Percentiles rank a stretch among this genome's conserved stretches.
Evolutionary conservation across 30 jellyfish, hydroid and myxozoan genomes (phyloP).

Genomic region (Catostylus mosaicus): DNA sequence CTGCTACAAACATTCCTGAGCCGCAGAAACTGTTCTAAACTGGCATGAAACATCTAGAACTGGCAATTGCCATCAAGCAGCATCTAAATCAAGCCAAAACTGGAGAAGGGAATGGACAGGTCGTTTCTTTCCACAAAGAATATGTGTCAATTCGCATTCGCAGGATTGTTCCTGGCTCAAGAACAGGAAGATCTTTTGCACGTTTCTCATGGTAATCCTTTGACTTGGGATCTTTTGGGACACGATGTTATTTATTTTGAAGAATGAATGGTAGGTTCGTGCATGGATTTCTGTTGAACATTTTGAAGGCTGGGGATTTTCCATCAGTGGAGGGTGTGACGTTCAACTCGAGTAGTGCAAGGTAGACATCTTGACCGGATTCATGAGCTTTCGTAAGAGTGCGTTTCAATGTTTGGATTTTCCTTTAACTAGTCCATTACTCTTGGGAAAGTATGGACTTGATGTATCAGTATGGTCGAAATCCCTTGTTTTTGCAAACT

Average conservation of each 20-base stretch:
- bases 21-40: too few relatives aligned
- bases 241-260: constrained; percentile 30
- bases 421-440: constrained; percentile 75
- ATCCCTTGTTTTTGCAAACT: constrained; percentile 61
- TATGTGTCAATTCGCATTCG: constrained; percentile 51
- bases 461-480: constrained; percentile 44
- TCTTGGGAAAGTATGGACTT: constrained; percentile 62
- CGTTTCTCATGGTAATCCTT: constrained; percentile 43
- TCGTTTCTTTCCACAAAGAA: constrained; percentile 50
- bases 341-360: constrained; percentile 60
- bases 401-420: constrained; percentile 79
- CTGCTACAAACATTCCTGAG: too few relatives aligned
- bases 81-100: too few relatives aligned
- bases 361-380: constrained; percentile 52
- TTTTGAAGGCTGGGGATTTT: constrained; percentile 43
- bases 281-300: constrained; percentile 58
- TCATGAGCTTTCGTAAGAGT: constrained; percentile 65
- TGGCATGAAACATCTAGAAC: too few relatives aligned
- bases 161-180: constrained; percentile 34
- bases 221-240: constrained; percentile 47
- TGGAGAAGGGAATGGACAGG: too few relatives aligned
- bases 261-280: constrained; percentile 50
- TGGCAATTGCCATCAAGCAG: too few relatives aligned
- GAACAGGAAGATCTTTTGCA: constrained; percentile 50
- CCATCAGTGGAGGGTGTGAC: constrained; percentile 54